Percentiles rank a stretch among this genome's conserved stretches.
Conservation (phyloP, 2,797 vertebrate species). For the Smutsia gigantea region DNA sequence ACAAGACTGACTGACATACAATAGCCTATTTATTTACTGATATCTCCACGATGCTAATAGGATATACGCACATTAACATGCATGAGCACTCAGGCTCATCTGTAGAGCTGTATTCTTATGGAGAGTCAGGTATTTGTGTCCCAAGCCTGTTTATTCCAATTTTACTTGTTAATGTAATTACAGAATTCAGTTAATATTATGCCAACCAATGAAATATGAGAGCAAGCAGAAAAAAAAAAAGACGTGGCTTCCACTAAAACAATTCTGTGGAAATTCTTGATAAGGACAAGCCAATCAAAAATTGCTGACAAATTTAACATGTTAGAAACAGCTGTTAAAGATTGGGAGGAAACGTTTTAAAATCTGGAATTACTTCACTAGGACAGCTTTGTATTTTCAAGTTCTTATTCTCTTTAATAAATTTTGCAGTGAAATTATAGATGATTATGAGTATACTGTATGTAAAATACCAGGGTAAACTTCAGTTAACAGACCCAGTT, state of each 20-base stretch:
- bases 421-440: neutral
- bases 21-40: neutral
- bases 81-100: neutral
- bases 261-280: conserved; percentile 25
- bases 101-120: neutral
- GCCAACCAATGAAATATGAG: neutral
- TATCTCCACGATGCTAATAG: neutral
- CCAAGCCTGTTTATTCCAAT: neutral
- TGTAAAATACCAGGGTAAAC: neutral
- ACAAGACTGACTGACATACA: neutral
- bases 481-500: neutral
- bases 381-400: neutral
- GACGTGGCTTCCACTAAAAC: neutral
- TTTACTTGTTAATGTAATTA: neutral
- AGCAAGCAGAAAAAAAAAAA: neutral
- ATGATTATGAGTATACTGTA: neutral
- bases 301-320: neutral
- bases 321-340: neutral
- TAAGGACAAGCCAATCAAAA: neutral
- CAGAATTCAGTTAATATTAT: neutral
- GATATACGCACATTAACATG: neutral
- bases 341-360: neutral
- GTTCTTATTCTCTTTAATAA: neutral
- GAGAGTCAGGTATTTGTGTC: neutral
- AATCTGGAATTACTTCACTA: neutral